Conservation (phyloP, 2,113 vertebrate species). For the Pachyramphus minor region DNA sequence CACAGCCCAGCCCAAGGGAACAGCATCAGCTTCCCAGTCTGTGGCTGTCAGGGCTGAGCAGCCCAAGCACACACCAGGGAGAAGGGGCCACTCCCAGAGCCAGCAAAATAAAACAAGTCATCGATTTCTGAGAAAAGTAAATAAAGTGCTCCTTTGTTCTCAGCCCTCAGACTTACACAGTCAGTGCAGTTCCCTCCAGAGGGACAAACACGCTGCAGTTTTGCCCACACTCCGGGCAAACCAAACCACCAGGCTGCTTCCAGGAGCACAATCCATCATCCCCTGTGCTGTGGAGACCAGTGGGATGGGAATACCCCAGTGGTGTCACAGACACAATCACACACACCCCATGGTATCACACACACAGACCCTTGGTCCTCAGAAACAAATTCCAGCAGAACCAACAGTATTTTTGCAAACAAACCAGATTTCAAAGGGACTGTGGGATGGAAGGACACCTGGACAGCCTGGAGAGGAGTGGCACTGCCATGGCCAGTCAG, state of each 20-base stretch:
- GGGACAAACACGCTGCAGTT: neutral
- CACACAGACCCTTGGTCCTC: neutral
- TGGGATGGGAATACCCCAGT: rapidly evolving
- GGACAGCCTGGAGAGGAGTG: neutral
- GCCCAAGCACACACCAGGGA: rapidly evolving
- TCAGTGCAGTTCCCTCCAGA: neutral
- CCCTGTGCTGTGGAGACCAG: rapidly evolving
- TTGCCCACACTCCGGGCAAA: neutral
- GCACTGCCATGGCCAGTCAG: neutral
- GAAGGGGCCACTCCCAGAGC: neutral
- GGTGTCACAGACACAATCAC: too few species aligned
- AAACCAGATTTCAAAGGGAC: neutral
- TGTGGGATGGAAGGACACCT: neutral
- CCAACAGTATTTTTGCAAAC: rapidly evolving
- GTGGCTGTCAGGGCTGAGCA: rapidly evolving
- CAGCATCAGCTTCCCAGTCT: rapidly evolving
- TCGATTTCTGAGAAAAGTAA: neutral
- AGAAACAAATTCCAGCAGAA: neutral
- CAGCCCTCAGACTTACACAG: neutral
- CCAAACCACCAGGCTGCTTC: neutral
- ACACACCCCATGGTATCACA: neutral
- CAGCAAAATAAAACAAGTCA: neutral
- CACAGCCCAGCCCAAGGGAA: rapidly evolving
- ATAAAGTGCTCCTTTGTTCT: neutral
- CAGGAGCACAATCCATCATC: neutral